Conservation (phyloP, 1,140 invertebrate species). For the Anastrepha obliqua region DNA sequence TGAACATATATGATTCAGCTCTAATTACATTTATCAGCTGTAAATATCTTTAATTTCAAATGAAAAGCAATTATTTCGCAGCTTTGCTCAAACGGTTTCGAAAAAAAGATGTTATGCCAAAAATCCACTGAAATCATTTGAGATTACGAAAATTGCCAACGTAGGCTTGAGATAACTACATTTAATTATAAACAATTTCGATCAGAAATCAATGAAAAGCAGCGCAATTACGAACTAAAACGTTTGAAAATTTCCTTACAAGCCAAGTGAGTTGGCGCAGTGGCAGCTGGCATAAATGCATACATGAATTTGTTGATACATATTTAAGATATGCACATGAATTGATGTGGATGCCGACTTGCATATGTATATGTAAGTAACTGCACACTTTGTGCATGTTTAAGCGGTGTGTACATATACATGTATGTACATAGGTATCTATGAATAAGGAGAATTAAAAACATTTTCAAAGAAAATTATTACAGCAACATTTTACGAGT, state of each 20-base stretch:
- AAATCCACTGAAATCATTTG: neutral
- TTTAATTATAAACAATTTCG: conserved; percentile 39
- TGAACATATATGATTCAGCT: neutral
- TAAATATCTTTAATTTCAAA: conserved; percentile 46
- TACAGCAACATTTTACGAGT: conserved; percentile 19
- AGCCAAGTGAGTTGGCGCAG: neutral
- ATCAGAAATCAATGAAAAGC: conserved; percentile 27
- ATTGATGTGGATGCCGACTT: neutral
- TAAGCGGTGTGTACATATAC: neutral
- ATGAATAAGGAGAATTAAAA: neutral
- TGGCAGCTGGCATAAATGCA: neutral
- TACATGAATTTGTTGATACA: neutral
- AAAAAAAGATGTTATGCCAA: conserved; percentile 8
- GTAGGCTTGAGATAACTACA: neutral
- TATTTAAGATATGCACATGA: neutral
- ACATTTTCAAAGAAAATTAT: neutral
- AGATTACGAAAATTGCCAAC: conserved; percentile 7
- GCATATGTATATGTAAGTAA: neutral
- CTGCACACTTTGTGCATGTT: too few relatives aligned
- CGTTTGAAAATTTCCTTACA: conserved; percentile 30
- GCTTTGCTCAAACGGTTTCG: neutral
- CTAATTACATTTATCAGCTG: conserved; percentile 37
- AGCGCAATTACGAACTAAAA: neutral
- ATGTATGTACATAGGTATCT: neutral
- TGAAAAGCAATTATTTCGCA: conserved; percentile 42